These are phyloP conservation scores for Tetragonula carbonaria DNA, from an alignment of 2,888 invertebrate species.

Conservation along the genomic window DNA sequence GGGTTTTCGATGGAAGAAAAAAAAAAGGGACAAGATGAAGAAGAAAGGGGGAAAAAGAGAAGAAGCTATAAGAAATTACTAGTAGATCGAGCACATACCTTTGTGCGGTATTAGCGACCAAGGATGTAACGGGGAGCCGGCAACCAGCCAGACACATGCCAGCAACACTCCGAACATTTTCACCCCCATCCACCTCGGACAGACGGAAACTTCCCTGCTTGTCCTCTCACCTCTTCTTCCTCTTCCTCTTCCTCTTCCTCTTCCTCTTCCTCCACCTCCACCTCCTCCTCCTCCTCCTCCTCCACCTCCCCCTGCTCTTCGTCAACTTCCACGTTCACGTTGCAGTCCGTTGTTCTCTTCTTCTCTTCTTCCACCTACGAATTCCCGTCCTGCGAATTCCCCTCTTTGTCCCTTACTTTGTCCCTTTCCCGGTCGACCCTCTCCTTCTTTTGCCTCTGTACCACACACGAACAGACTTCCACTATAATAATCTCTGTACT, in stretches of 20 bases:
- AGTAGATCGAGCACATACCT: constrained; percentile 63
- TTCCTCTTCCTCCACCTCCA: constrained; percentile 7
- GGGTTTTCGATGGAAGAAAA: background rate
- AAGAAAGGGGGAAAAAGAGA: background rate
- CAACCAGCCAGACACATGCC: constrained; percentile 76
- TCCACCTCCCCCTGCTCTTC: constrained; percentile 16
- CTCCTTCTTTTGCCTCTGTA: background rate
- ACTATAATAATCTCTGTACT: background rate
- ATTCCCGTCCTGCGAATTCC: constrained; percentile 1
- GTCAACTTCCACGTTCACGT: constrained; percentile 42
- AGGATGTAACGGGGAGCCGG: constrained; percentile 75
- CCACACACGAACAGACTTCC: background rate
- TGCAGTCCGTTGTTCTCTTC: constrained; percentile 37
- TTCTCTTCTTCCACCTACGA: constrained; percentile 16
- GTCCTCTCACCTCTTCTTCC: constrained; percentile 37
- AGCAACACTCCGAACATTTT: constrained; percentile 75
- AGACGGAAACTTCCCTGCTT: constrained; percentile 71
- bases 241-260: constrained; percentile 18
- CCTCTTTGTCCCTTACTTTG: background rate
- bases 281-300: background rate
- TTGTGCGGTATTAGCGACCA: constrained; percentile 73
- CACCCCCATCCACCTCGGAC: constrained; percentile 71
- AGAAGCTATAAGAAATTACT: constrained; percentile 36
- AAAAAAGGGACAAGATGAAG: no score
- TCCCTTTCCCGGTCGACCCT: background rate